Evolutionary conservation across 2,113 vertebrate genomes (phyloP), one percentile per base, ranked within the genome.

Genomic region (Erpornis zantholeuca): DNA sequence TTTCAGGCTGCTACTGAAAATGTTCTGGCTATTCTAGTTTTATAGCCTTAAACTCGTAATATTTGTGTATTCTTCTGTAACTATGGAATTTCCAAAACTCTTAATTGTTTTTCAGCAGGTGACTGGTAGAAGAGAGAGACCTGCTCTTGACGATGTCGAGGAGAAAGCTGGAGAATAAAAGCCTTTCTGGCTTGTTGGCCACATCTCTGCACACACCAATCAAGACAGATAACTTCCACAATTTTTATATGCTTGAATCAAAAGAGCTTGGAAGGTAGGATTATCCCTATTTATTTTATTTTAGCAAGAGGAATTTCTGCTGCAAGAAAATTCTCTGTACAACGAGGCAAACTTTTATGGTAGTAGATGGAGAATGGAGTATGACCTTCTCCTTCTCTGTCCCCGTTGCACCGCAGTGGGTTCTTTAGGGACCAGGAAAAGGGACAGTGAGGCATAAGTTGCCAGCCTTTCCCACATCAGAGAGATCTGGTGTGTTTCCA

Each of bases 221-320:
- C 86, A 98, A 93, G 95, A 95, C 93, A 10, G 99, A 99, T 24
- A 98, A 98, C 31, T 97, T 99, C 88, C 96, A 99, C 36, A 97
- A 92, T 88, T 98, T 98, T 52, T 99, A 99, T 78, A 94, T 98
- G 23, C 96, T 99, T 82, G 98, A 98, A 44, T 83, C 97, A 2
- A 98, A 98, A 40, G 99, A 99, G 63, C 95, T 99, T 4, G 99
- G 99, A 77, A 98, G 99, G 99, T 99, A 97, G 98, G 98, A 22
- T 65, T 63, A 60, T 42, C 92, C 33, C 20, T 36, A 0, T 44
- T 87, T 40, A 6, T 61, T 50, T 78, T 40, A 7, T 40, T 68
- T 52, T 17, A 33, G 28, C 29, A 40, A 57, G 53, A 60, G 68
- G 24, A 44, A 33, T 77, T 92, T 77, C 50, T 88, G 22, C 29